A percentile compares a stretch with the other conserved stretches of the same genome.
Evolutionary conservation across 1,140 invertebrate genomes (phyloP).

Genomic region (Colletes gigas): DNA sequence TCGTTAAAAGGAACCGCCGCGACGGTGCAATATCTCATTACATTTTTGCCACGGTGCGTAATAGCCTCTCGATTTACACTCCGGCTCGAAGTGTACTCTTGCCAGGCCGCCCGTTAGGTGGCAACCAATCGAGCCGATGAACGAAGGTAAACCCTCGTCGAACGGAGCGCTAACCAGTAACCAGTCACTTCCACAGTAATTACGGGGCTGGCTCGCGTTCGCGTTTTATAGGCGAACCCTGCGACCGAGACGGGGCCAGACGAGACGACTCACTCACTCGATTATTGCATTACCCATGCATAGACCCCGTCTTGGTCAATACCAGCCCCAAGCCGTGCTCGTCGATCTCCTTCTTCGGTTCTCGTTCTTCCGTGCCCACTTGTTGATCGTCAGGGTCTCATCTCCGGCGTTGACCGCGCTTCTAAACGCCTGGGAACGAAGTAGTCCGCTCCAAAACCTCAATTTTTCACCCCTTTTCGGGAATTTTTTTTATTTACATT

Average conservation of each 20-base stretch:
- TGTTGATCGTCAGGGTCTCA: too few relatives aligned
- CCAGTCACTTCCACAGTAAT: slow-evolving; percentile 73
- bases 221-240: slow-evolving; percentile 73
- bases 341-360: background rate
- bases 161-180: slow-evolving; percentile 62
- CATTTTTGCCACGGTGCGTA: slow-evolving; percentile 67
- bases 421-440: too few relatives aligned
- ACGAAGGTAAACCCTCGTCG: slow-evolving; percentile 55
- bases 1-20: slow-evolving; percentile 65
- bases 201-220: slow-evolving; percentile 69
- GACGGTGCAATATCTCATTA: slow-evolving; percentile 69
- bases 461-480: too few relatives aligned
- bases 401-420: too few relatives aligned
- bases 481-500: too few relatives aligned
- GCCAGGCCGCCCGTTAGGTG: slow-evolving; percentile 62
- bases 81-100: slow-evolving; percentile 4
- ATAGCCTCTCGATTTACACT: slow-evolving; percentile 73
- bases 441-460: too few relatives aligned
- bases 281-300: slow-evolving; percentile 76
- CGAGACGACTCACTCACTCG: slow-evolving; percentile 74
- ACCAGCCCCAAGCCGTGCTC: slow-evolving; percentile 17
- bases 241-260: slow-evolving; percentile 63
- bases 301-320: slow-evolving; percentile 52
- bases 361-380: background rate
- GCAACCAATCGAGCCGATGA: slow-evolving; percentile 70